Evolutionary conservation across 2,888 invertebrate species (phyloP), one percentile per base, ranked within the genome.

Genomic region (Eremobia ochroleuca): DNA sequence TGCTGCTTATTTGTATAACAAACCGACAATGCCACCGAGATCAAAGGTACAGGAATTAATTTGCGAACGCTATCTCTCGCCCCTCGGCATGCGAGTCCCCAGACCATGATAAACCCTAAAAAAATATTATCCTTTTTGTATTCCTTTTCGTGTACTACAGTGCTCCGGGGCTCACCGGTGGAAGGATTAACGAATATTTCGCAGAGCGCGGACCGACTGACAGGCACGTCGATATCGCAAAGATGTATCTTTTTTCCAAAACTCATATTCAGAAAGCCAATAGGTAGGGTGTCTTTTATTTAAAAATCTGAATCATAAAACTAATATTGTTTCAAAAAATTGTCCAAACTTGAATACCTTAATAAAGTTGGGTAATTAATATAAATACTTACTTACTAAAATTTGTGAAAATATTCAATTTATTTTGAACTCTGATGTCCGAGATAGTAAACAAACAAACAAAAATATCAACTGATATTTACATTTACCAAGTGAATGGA

Each of bases 1-100:
- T 81, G 89, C 87, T 92, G 91, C 90, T 93, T 95, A 95, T 95
- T 95, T 95, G 94, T 93, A 92, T 92, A 92, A 92, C 93, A 92
- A 92, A 93, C 93, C 93, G 92, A 95, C 94, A 95, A 95, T 95
- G 91, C 93, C 91, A 91, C 84, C 85, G 92, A 95, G 94, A 95
- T 95, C 95, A 95, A 95, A 95, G 94, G 91, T 91, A 92, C 93
- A 91, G 94, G 93, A 95, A 95, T 95, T 95, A 95, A 95, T 95
- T 95, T 95, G 92, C 92, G 90, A 94, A 93, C 92, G 92, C 92
- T 94, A 93, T 93, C 93, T 93, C 91, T 90, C 91, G 85, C 89
- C 88, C 88, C 87, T 84, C 84, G 75, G 82, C 81, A 79, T 88
- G 86, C 79, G 83, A 83, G 80, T 86, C 90, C 89, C 89, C 85